Conservation (phyloP, 1,140 invertebrate species). For the Sitobion miscanthi region DNA sequence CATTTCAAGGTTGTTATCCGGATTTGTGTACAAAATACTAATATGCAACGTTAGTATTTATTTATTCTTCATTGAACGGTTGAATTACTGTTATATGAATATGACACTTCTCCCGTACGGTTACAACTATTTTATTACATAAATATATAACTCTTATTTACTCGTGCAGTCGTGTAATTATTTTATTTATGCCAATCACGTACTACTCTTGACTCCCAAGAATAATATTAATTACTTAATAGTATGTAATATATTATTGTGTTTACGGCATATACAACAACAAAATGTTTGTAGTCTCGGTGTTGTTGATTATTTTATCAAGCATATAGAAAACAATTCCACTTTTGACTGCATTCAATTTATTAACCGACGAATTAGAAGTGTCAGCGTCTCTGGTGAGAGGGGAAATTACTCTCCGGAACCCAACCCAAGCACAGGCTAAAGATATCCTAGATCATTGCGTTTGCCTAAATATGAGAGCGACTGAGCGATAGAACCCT, state of each 20-base stretch:
- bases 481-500: too few relatives aligned
- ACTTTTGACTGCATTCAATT: not conserved
- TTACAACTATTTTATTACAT: not conserved
- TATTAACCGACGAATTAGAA: not conserved
- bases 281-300: not conserved
- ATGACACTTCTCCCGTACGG: not conserved
- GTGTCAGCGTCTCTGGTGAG: not conserved
- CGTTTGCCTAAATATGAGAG: conserved; percentile 22
- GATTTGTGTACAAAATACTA: conserved; percentile 17
- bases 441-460: conserved; percentile 22
- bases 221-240: conserved; percentile 1
- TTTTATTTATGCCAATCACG: not conserved
- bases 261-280: not conserved
- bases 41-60: not conserved
- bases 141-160: not conserved
- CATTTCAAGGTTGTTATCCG: conserved; percentile 7
- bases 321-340: not conserved
- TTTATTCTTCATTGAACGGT: not conserved
- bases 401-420: not conserved
- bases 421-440: not conserved
- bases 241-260: not conserved
- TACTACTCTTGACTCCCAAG: not conserved
- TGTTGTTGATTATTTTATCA: conserved; percentile 3
- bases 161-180: not conserved
- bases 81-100: conserved; percentile 18